A percentile compares a stretch with the other conserved stretches of the same genome.
Conservation (phyloP, 2,888 invertebrate species). For the Boloria selene region DNA sequence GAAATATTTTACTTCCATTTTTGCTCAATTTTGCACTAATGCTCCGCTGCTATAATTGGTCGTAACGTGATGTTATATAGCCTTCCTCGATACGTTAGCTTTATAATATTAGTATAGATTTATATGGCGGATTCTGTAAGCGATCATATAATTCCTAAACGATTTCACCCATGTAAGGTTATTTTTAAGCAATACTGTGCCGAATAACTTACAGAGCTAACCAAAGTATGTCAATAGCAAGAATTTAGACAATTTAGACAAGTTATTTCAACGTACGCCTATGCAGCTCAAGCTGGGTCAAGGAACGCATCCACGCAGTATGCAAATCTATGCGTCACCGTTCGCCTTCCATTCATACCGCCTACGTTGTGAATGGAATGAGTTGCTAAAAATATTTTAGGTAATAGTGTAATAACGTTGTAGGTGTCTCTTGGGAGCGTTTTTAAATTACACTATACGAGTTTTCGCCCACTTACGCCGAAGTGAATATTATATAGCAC, state of each 20-base stretch:
- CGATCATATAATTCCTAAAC: too few species aligned
- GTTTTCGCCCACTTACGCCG: not conserved
- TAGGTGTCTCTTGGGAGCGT: not conserved
- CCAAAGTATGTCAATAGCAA: not conserved
- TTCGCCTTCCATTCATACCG: conserved; percentile 38
- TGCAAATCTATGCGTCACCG: conserved; percentile 40
- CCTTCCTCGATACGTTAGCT: too few species aligned
- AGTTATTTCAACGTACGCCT: conserved; percentile 10
- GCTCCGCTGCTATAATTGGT: too few species aligned
- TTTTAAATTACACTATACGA: not conserved
- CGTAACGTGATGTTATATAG: too few species aligned
- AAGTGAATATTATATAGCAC: too few species aligned
- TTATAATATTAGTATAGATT: too few species aligned
- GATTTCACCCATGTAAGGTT: too few species aligned
- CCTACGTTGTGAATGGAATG: conserved; percentile 37
- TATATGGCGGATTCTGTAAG: too few species aligned
- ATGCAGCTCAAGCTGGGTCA: conserved; percentile 34
- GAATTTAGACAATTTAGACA: not conserved
- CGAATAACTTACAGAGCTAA: not conserved
- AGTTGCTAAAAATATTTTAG: conserved; percentile 21
- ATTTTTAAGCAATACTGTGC: not conserved
- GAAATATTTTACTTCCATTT: too few species aligned
- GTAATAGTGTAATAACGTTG: not conserved
- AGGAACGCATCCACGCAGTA: conserved; percentile 42
- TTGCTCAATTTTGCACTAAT: too few species aligned